Percentiles rank a stretch among this genome's conserved stretches.
These are phyloP conservation scores for Patella pellucida DNA, from an alignment of 2,888 invertebrate species.

Conservation along the genomic window DNA sequence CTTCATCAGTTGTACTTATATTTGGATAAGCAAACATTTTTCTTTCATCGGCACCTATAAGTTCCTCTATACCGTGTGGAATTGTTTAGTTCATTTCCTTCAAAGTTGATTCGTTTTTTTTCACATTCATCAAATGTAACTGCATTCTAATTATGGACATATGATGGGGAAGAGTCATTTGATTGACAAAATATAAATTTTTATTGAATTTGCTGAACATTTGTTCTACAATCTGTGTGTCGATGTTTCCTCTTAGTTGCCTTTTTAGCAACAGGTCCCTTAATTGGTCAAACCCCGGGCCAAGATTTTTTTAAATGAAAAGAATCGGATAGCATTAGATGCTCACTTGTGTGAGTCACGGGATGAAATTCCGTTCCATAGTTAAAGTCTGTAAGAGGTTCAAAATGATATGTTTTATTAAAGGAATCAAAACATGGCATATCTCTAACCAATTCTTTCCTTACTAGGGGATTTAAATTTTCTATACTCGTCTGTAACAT, in stretches of 20 bases:
- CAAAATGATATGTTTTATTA: neutral
- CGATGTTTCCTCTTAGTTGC: neutral
- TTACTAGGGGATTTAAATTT: neutral
- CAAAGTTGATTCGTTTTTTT: no score
- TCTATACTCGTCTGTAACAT: neutral
- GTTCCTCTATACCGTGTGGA: neutral
- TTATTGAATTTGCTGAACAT: neutral
- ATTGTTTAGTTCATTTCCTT: neutral
- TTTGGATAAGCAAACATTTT: neutral
- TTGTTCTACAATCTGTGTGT: neutral
- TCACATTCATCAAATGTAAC: neutral
- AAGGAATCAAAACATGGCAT: neutral
- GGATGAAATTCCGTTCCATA: neutral
- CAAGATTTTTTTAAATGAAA: neutral
- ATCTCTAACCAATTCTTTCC: neutral
- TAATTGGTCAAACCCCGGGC: neutral
- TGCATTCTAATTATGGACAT: neutral
- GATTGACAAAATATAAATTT: neutral
- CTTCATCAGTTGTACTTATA: neutral
- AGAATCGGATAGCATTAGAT: neutral
- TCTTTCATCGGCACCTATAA: neutral
- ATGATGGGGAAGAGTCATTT: neutral
- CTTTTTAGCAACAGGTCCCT: neutral
- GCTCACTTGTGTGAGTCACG: no score
- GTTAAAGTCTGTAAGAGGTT: no score